These are phyloP conservation scores for Drosophila prolongata DNA, from an alignment of 2,888 invertebrate species.

Conservation along the genomic window DNA sequence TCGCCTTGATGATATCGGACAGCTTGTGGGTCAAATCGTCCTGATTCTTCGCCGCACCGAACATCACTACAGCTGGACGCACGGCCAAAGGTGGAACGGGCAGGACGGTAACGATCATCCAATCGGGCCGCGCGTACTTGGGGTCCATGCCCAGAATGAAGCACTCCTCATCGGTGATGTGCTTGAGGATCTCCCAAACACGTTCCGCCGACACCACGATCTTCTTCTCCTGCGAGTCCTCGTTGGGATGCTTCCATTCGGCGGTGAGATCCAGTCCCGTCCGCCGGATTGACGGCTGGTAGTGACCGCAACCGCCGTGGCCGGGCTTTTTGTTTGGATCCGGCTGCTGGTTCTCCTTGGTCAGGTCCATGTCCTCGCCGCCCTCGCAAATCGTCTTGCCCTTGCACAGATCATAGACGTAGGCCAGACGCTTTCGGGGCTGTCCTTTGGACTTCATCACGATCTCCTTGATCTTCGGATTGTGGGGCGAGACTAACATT, in stretches of 20 bases:
- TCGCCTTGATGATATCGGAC: slow-evolving; percentile 98
- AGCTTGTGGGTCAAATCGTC: slow-evolving; percentile 99
- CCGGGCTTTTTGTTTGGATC: slow-evolving; percentile 86
- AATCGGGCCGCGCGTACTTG: slow-evolving; percentile 98
- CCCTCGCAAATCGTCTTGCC: slow-evolving; percentile 99
- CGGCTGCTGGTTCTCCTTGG: slow-evolving; percentile 89
- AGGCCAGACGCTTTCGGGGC: slow-evolving; percentile 95
- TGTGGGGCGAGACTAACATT: slow-evolving; percentile 96
- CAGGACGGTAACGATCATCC: slow-evolving; percentile 99
- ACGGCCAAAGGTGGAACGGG: slow-evolving; percentile 99
- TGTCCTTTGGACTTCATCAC: slow-evolving; percentile 98
- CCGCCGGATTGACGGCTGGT: slow-evolving; percentile 96
- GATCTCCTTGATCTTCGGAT: slow-evolving; percentile 86
- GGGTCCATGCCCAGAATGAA: slow-evolving; percentile 98
- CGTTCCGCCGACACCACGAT: slow-evolving; percentile 96
- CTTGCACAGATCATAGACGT: slow-evolving; percentile 99
- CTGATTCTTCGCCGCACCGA: slow-evolving; percentile 98
- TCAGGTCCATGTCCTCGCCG: slow-evolving; percentile 98
- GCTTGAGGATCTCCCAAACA: slow-evolving; percentile 98
- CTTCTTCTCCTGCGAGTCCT: slow-evolving; percentile 99
- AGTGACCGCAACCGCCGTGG: slow-evolving; percentile 99
- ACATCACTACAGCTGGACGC: slow-evolving; percentile 98
- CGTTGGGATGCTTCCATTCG: slow-evolving; percentile 99
- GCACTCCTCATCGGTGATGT: slow-evolving; percentile 98
- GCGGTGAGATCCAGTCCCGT: slow-evolving; percentile 96